Evolutionary conservation across 2,797 vertebrate genomes (phyloP), one percentile per base, ranked within the genome.

Genomic region (Graptemys geographica): DNA sequence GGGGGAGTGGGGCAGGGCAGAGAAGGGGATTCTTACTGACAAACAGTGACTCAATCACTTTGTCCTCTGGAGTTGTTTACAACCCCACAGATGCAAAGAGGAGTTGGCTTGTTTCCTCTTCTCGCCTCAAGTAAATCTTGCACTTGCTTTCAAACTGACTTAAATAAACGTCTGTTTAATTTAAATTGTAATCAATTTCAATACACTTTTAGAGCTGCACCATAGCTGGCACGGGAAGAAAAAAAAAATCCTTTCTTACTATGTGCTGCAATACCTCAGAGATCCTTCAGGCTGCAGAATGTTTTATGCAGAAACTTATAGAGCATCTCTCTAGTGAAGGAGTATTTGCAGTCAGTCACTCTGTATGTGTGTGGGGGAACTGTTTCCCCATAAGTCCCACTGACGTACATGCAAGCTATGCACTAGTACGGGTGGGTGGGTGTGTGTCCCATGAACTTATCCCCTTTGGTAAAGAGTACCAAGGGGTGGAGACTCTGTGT

Each of bases 151-250:
- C 91, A 6, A 87, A 55, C 44, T 55, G 86, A 96, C 92, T 93
- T 49, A 59, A 47, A 47, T 33, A 97, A 97, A 92, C 88, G 87
- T 37, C 88, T 93, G 96, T 95, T 93, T 96, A 93, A 3, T 88
- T 90, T 88, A 83, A 92, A 97, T 97, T 97, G 92, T 92, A 96
- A 96, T 95, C 62, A 84, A 82, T 96, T 91, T 95, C 62, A 86
- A 76, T 86, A 83, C 76, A 86, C 94, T 90, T 90, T 85, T 83
- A 84, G 89, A 96, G 81, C 12, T 88, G 69, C 79, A 93, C 79
- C 83, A 83, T 84, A 56, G 86, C 90, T 90, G 16, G 89, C 83
- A 81, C 82, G 76, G 44, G 84, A 96, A 86, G 69, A 87, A 57
- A 1, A 62, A 1, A 1, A 57, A 65, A 74, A 52, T 19, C 49